These are phyloP conservation scores for Helicoverpa assulta DNA, from an alignment of 2,888 invertebrate genomes.

Conservation along the genomic window DNA sequence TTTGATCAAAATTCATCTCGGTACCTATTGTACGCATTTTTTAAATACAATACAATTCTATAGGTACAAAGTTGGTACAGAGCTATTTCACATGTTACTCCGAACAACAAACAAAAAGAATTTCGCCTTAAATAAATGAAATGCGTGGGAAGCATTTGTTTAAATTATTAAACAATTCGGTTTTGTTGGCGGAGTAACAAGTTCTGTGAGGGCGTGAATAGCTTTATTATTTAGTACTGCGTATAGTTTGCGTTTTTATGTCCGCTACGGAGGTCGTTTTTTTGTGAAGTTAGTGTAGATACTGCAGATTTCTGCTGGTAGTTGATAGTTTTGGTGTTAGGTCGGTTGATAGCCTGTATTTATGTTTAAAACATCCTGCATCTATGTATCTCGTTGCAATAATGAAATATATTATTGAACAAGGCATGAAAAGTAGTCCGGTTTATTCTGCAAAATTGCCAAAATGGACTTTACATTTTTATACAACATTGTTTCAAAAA, in stretches of 20 bases:
- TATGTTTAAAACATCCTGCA: no score
- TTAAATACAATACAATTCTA: neutral
- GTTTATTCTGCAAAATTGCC: no score
- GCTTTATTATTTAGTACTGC: slow-evolving; percentile 45
- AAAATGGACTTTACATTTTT: no score
- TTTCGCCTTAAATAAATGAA: slow-evolving; percentile 23
- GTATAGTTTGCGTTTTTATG: slow-evolving; percentile 26
- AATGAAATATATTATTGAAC: no score
- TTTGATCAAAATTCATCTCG: no score
- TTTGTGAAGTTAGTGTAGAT: neutral
- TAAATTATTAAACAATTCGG: slow-evolving; percentile 42
- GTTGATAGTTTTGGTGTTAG: no score
- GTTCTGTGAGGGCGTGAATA: slow-evolving; percentile 25
- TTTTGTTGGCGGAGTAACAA: slow-evolving; percentile 43
- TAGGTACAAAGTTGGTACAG: neutral
- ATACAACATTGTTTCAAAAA: slow-evolving; percentile 1
- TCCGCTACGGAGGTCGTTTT: neutral
- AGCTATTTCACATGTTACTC: neutral
- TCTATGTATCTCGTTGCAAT: no score
- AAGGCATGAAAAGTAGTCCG: no score
- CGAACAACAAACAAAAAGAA: slow-evolving; percentile 24
- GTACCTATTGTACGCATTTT: neutral
- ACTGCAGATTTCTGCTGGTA: no score
- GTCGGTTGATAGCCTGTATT: no score
- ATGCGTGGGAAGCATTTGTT: slow-evolving; percentile 10